These are phyloP conservation scores for Hylomyscus alleni DNA, from an alignment of 2,797 vertebrate genomes.

Conservation along the genomic window DNA sequence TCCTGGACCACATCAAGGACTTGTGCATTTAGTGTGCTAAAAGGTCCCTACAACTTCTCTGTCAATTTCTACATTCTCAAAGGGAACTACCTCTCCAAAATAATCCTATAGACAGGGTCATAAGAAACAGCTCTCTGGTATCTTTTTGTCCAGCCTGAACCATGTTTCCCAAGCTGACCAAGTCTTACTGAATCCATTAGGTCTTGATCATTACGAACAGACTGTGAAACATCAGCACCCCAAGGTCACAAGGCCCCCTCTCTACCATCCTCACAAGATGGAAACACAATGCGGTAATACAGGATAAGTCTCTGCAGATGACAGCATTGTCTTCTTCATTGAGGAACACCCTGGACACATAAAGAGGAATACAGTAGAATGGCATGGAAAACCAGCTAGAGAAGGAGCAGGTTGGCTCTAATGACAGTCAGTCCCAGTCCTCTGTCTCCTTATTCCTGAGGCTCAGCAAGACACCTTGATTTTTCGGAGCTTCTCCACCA, in stretches of 20 bases:
- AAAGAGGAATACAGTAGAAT: background rate
- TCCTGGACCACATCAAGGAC: background rate
- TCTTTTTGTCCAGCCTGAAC: background rate
- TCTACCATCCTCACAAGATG: background rate
- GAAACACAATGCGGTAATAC: background rate
- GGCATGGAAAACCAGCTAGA: background rate
- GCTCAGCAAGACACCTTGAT: background rate
- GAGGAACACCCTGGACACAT: background rate
- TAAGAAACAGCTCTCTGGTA: background rate
- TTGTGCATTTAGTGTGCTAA: background rate
- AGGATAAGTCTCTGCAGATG: background rate
- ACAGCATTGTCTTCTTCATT: background rate
- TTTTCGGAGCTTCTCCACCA: background rate
- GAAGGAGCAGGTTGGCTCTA: background rate
- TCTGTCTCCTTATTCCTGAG: constrained; percentile 16
- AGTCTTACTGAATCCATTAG: background rate
- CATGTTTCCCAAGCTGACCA: background rate
- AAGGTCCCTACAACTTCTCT: background rate
- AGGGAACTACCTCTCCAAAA: background rate
- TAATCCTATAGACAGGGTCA: background rate
- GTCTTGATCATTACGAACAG: background rate
- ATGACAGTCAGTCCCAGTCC: background rate
- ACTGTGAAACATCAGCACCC: background rate
- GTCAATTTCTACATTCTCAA: background rate
- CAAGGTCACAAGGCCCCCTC: too few species aligned